These are phyloP conservation scores for Syngnathus typhle DNA, from an alignment of 2,113 vertebrate species.

Conservation along the genomic window DNA sequence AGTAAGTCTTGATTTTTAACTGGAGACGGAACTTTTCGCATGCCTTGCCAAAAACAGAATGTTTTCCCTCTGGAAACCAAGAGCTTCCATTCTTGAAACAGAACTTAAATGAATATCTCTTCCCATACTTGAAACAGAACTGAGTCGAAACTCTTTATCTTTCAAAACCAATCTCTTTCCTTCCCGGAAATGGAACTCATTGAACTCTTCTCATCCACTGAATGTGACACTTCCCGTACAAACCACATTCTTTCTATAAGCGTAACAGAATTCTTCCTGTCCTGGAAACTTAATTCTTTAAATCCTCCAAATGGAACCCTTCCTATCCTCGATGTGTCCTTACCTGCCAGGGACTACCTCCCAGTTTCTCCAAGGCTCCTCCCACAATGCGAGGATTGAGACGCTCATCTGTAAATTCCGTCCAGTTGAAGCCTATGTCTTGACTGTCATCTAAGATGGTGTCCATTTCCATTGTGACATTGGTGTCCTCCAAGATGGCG, in stretches of 20 bases:
- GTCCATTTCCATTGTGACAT: slow-evolving; percentile 6
- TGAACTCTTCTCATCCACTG: too few relatives aligned
- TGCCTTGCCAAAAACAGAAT: not conserved
- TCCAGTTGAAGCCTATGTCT: not conserved
- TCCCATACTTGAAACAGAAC: not conserved
- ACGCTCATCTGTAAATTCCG: not conserved
- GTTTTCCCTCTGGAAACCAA: not conserved
- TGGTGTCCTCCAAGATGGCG: not conserved
- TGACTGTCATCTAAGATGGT: not conserved
- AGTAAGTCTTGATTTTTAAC: not conserved
- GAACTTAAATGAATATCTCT: not conserved
- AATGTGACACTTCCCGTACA: too few relatives aligned
- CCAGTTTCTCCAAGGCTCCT: slow-evolving; percentile 66
- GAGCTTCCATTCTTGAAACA: not conserved
- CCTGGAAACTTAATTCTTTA: not conserved
- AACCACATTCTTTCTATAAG: not conserved
- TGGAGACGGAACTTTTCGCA: too few relatives aligned
- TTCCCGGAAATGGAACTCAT: not conserved
- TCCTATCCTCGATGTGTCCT: not conserved
- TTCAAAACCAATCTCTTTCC: not conserved
- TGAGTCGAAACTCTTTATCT: not conserved
- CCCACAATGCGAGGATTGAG: slow-evolving; percentile 60
- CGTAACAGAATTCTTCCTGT: not conserved
- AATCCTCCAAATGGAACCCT: not conserved
- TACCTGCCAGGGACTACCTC: slow-evolving; percentile 83